Evolutionary conservation across 2,797 vertebrate species (phyloP).

Genomic region (Cheirogaleus major): DNA sequence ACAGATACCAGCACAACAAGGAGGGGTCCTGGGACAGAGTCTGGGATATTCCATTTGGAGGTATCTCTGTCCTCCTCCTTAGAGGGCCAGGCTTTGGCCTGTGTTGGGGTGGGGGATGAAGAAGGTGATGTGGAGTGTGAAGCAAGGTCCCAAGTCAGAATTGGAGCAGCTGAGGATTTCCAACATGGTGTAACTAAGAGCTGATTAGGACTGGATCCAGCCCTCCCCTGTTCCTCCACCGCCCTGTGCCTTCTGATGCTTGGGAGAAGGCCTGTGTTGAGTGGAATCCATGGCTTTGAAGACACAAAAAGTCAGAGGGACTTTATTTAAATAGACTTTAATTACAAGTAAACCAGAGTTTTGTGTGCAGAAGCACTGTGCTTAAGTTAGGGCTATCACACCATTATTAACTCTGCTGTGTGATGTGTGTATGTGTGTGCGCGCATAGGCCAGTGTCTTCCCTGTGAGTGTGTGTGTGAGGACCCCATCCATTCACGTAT

Average conservation of each 20-base stretch:
- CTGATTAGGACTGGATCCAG: neutral
- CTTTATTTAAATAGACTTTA: conserved; percentile 65
- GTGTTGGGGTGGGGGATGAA: neutral
- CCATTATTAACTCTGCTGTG: neutral
- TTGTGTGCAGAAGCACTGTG: conserved; percentile 19
- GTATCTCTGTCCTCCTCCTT: neutral
- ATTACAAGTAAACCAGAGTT: conserved; percentile 51
- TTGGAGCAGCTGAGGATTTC: neutral
- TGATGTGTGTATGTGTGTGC: neutral
- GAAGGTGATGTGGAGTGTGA: neutral
- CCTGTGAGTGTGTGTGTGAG: neutral
- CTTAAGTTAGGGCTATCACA: neutral
- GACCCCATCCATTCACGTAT: neutral
- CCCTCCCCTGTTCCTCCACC: neutral
- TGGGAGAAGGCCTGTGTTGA: neutral
- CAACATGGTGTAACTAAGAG: neutral
- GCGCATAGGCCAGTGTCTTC: neutral
- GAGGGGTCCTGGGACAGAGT: neutral
- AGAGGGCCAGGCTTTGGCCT: neutral
- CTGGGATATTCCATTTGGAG: neutral
- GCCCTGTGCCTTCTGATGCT: neutral
- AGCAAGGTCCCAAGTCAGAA: neutral
- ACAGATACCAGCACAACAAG: neutral
- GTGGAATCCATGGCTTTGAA: neutral
- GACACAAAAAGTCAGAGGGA: neutral